Evolutionary conservation across 1,140 invertebrate genomes (phyloP).

Genomic region (Leptinotarsa lineolata): DNA sequence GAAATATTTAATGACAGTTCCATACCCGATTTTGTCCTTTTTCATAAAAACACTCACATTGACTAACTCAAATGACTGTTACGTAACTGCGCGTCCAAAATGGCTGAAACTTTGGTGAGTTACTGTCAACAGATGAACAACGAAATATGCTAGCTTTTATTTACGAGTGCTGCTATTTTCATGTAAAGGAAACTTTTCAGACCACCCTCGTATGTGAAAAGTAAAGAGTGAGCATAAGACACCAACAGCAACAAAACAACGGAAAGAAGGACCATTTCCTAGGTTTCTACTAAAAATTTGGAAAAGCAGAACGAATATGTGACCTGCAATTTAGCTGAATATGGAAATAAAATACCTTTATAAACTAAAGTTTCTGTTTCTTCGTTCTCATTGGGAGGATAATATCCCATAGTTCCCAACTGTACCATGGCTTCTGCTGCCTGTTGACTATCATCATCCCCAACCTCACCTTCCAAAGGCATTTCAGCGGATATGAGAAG

Average conservation of each 20-base stretch:
- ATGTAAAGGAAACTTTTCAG: too few species aligned
- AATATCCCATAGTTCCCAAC: conserved; percentile 74
- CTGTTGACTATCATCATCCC: conserved; percentile 77
- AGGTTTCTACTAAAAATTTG: background rate
- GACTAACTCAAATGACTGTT: too few species aligned
- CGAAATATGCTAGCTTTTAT: too few species aligned
- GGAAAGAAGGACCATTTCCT: conserved; percentile 12
- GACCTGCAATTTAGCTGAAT: background rate
- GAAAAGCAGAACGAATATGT: background rate
- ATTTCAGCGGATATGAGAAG: conserved; percentile 60
- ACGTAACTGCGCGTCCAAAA: too few species aligned
- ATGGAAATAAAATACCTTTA: conserved; percentile 44
- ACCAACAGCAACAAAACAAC: background rate
- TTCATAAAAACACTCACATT: too few species aligned
- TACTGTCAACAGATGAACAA: too few species aligned
- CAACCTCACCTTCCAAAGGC: conserved; percentile 62
- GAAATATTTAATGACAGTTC: too few species aligned
- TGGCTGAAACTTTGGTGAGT: too few species aligned
- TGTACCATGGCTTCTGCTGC: conserved; percentile 85
- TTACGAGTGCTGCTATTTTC: too few species aligned
- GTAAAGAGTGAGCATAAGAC: conserved; percentile 1
- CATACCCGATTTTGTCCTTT: too few species aligned
- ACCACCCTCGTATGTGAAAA: too few species aligned
- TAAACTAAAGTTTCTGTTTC: conserved; percentile 45
- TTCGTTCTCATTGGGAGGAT: conserved; percentile 59